Evolutionary conservation across 92 coral and sea anemone species (phyloP).

Genomic region (Blastomussa wellsi): DNA sequence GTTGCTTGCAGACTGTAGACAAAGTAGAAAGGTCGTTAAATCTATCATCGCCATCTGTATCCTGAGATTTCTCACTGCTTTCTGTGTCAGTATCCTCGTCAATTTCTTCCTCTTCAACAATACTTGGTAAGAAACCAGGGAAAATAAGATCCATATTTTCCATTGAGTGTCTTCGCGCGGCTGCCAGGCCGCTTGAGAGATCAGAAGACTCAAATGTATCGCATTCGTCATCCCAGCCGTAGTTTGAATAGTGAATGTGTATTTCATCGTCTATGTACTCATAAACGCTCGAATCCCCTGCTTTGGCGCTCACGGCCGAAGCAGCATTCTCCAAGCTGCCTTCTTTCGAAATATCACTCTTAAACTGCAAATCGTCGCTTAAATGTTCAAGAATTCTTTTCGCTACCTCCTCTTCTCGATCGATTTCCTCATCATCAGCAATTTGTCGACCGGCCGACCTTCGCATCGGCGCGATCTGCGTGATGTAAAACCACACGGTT

Average conservation of each 20-base stretch:
- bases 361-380: conserved; percentile 30
- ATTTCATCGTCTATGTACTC: conserved; percentile 85
- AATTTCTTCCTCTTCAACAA: conserved; percentile 86
- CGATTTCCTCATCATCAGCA: conserved; percentile 41
- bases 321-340: conserved; percentile 21
- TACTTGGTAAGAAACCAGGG: conserved; percentile 87
- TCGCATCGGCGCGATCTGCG: conserved; percentile 65
- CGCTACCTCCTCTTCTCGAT: conserved; percentile 75
- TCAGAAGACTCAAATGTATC: conserved; percentile 6
- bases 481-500: conserved; percentile 79
- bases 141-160: conserved; percentile 90
- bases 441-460: conserved; percentile 45
- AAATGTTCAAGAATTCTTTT: conserved; percentile 65
- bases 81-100: conserved; percentile 42
- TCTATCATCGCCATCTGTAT: background rate
- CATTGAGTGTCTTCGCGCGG: conserved; percentile 74
- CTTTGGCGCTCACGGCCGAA: conserved; percentile 13
- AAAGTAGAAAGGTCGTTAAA: conserved; percentile 2
- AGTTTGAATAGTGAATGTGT: conserved; percentile 79
- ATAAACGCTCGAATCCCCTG: conserved; percentile 31
- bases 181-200: conserved; percentile 25
- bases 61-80: conserved; percentile 32
- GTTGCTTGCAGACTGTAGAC: background rate
- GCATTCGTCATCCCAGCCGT: conserved; percentile 35
- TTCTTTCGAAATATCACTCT: conserved; percentile 10